Evolutionary conservation across 1,140 invertebrate species (phyloP), one percentile per base, ranked within the genome.

Genomic region (Bombus haemorrhoidalis): DNA sequence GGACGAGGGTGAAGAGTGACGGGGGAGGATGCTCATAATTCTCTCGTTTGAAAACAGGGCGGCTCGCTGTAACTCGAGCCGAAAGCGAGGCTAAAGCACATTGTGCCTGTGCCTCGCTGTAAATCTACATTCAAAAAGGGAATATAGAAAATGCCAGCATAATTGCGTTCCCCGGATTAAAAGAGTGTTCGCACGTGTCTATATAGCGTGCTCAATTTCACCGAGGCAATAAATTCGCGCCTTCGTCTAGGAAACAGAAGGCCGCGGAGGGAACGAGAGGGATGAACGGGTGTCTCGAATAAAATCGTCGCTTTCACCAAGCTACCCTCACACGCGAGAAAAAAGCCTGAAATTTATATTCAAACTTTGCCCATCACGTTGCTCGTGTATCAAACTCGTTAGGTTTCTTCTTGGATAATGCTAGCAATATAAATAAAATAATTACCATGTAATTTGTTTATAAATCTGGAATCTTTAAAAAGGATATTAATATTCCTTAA

Each of bases 61-160:
- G 47, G 47, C 47, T 68, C 73, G 74, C 10, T 12, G 78, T 78
- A 85, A 82, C 80, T 86, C 87, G 62, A 41, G 62, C 62, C 41
- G 68, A 69, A 76, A 72, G 68, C 81, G 59, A 71, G 59, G 81
- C 66, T 74, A n/a, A 41, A 81, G 81, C 85, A 84, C 89, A 90
- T 89, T 89, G 88, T 88, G 83, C 82, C 73, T 12, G 22, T 66
- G 64, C 74, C 34, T 43, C 88, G 75, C 73, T 87, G 78, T 89
- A 89, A 89, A 89, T 89, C 83, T 89, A 86, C 84, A 80, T 85
- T 71, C 81, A 76, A 85, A 87, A 87, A 84, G 88, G 76, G 85
- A 86, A 90, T 86, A 90, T 77, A 89, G 81, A 89, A 89, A 90
- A 89, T 74, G 72, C 81, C 41, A 68, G 73, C 68, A 87, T 90